Evolutionary conservation across 2,797 vertebrate species (phyloP).

Genomic region (Myotis planiceps): DNA sequence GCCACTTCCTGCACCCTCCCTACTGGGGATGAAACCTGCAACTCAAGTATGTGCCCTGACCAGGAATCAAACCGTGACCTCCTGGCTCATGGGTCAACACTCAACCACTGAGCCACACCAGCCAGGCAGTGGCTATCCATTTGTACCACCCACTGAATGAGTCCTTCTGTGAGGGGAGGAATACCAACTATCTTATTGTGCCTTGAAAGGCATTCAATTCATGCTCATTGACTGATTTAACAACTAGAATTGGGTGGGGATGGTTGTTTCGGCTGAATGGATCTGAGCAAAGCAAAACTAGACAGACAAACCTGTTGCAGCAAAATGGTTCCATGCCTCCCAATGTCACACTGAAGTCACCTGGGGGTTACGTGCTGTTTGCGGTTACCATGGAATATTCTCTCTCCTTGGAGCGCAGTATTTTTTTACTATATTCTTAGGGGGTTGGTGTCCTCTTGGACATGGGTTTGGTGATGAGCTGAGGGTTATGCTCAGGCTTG

Average conservation of each 20-base stretch:
- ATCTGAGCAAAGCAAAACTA: background rate
- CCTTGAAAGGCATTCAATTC: background rate
- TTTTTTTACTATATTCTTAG: background rate
- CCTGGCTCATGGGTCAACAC: no score
- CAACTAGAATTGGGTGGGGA: background rate
- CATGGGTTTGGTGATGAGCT: background rate
- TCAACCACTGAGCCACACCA: no score
- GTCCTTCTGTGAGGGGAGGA: background rate
- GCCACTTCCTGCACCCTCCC: no score
- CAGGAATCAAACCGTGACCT: no score
- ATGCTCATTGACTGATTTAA: background rate
- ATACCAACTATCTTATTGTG: background rate
- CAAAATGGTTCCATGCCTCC: background rate
- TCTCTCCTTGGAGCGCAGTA: background rate
- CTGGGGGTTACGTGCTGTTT: fast-evolving
- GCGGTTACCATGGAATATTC: background rate
- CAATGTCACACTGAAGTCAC: background rate
- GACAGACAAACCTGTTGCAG: background rate
- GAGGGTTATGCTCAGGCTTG: background rate
- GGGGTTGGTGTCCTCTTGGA: background rate
- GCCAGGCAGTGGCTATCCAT: background rate
- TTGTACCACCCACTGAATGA: background rate
- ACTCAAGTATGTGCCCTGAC: no score
- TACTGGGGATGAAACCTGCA: no score
- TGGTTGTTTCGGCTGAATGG: background rate